Evolutionary conservation across 2,888 invertebrate genomes (phyloP), one percentile per base, ranked within the genome.

Genomic region (Dascillus cervinus): DNA sequence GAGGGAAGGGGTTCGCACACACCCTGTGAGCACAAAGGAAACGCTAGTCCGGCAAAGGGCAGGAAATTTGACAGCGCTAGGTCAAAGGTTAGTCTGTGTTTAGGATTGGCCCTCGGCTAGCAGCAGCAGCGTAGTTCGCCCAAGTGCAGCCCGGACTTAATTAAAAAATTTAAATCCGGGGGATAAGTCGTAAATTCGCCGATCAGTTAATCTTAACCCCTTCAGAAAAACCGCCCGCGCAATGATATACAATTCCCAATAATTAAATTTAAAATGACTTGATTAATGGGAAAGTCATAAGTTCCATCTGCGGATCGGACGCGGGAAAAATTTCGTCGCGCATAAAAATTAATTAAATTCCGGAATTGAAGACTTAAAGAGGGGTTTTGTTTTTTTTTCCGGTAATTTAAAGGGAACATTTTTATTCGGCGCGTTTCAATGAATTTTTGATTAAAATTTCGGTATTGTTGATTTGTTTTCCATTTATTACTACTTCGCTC

Each of bases 11-110:
- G 26, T n/a, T 26, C 14, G 26, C 11, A 3, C 22, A n/a, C n/a
- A n/a, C n/a, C n/a, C n/a, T n/a, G 32, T 32, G 35, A 40, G 39
- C 56, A 58, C 60, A 60, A 60, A 58, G 59, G 58, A 54, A 56
- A 57, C 53, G 53, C 44, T 50, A 50, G 53, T 53, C 51, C 55
- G 45, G 52, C 43, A 46, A 60, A 60, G 58, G 58, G 57, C 60
- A 59, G 59, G 60, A 59, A 61, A 61, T 59, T 61, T 61, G 59
- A 59, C 56, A 54, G 52, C n/a, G 55, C 47, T 53, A 56, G 59
- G 59, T 60, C 60, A 59, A 61, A 61, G 59, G 59, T 52, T 47
- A 46, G 49, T 38, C 39, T 39, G 39, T 44, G 44, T 46, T 43
- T 43, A 38, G 35, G 35, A 38, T 37, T 31, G 29, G 30, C 42